Conservation (phyloP, 2,797 vertebrate species). For the Lutjanus campechanus region DNA sequence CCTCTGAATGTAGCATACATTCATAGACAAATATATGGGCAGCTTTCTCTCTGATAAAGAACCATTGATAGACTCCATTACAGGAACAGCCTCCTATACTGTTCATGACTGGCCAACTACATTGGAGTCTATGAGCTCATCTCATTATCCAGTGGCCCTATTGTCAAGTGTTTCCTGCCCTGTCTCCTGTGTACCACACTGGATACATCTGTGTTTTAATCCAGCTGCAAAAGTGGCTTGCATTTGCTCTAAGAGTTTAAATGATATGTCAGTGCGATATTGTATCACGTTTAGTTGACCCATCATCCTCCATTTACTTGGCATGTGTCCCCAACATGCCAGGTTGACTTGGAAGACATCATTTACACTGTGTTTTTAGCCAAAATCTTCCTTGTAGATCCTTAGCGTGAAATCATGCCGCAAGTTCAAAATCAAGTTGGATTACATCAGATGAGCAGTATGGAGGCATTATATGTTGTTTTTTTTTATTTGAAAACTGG, state of each 20-base stretch:
- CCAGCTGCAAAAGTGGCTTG: neutral
- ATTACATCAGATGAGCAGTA: too few relatives aligned
- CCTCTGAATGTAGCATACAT: neutral
- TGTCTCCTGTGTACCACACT: neutral
- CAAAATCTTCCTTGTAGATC: too few relatives aligned
- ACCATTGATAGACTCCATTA: neutral
- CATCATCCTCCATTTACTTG: neutral
- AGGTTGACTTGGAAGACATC: too few relatives aligned
- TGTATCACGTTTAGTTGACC: neutral
- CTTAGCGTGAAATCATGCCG: too few relatives aligned
- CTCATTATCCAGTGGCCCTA: neutral
- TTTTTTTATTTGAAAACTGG: too few relatives aligned
- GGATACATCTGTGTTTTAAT: neutral
- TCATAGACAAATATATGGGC: neutral
- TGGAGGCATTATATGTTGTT: too few relatives aligned
- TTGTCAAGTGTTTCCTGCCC: neutral
- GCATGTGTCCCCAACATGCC: too few relatives aligned
- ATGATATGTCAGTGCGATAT: neutral
- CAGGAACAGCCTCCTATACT: neutral
- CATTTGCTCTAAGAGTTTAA: neutral
- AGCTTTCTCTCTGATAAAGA: conserved; percentile 4
- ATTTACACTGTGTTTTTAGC: too few relatives aligned
- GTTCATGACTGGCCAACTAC: neutral
- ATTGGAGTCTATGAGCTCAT: neutral
- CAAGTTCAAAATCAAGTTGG: too few relatives aligned